Percentiles rank a stretch among this genome's conserved stretches.
These are phyloP conservation scores for Temnothorax longispinosus DNA, from an alignment of 1,140 invertebrate genomes.

Conservation along the genomic window DNA sequence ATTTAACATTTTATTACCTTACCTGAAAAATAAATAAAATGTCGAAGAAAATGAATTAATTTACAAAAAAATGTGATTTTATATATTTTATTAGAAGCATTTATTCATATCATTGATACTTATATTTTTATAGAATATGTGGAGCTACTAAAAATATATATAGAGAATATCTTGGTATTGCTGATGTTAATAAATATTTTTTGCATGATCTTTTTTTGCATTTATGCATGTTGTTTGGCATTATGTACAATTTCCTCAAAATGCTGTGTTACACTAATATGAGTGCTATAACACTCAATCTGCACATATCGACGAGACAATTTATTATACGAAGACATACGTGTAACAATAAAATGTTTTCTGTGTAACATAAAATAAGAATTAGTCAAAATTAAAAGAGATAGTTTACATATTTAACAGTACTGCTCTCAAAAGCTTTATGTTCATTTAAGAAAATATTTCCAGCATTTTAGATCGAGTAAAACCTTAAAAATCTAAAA, in stretches of 20 bases:
- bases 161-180: slow-evolving; percentile 6
- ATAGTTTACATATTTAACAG: background rate
- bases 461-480: background rate
- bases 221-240: slow-evolving; percentile 4
- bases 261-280: too few species aligned
- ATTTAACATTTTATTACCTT: background rate
- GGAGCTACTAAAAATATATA: too few species aligned
- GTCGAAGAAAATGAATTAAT: background rate
- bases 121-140: background rate
- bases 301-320: background rate
- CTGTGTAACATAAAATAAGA: background rate
- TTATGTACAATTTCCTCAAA: background rate
- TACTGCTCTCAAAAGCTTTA: background rate
- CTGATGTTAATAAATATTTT: background rate
- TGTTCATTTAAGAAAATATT: background rate
- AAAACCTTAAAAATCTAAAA: slow-evolving; percentile 1
- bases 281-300: background rate
- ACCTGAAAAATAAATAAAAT: background rate
- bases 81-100: background rate
- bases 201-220: background rate
- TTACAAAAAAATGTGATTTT: background rate
- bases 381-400: background rate
- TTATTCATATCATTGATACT: background rate
- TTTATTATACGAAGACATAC: background rate
- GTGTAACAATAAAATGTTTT: background rate